Percentiles rank a stretch among this genome's conserved stretches.
These are phyloP conservation scores for Chloroclysta siterata DNA, from an alignment of 2,888 invertebrate species.

Conservation along the genomic window DNA sequence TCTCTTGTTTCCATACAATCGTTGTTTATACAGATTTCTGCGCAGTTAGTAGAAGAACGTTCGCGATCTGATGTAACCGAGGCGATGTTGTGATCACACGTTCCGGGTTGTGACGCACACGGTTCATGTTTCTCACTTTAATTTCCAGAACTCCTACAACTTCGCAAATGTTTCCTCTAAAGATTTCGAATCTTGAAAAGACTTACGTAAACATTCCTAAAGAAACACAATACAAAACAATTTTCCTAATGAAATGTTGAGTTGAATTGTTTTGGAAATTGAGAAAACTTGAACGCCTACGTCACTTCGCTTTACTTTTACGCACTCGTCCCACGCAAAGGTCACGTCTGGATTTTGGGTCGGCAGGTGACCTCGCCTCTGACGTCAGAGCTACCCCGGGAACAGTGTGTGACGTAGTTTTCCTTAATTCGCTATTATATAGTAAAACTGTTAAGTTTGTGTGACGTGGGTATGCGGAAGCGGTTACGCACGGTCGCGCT, in stretches of 20 bases:
- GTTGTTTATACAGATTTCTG: constrained; percentile 77
- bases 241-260: constrained; percentile 6
- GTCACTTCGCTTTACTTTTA: constrained; percentile 40
- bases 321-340: constrained; percentile 53
- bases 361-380: constrained; percentile 59
- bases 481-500: constrained; percentile 67
- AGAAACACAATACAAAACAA: constrained; percentile 42
- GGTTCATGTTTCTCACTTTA: constrained; percentile 18
- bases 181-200: background rate
- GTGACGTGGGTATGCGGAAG: constrained; percentile 64
- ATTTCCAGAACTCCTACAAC: constrained; percentile 17
- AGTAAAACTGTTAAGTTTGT: constrained; percentile 27
- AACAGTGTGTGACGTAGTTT: constrained; percentile 53
- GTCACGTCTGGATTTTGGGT: constrained; percentile 40
- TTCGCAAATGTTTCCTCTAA: background rate
- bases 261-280: background rate
- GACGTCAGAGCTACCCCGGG: constrained; percentile 64
- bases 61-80: constrained; percentile 66
- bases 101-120: constrained; percentile 30
- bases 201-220: constrained; percentile 20
- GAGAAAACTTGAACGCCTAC: constrained; percentile 45
- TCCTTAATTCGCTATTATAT: constrained; percentile 51
- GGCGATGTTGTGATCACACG: constrained; percentile 29
- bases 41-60: constrained; percentile 63
- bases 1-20: constrained; percentile 63